phyloP scores from a whole-genome alignment of 2,113 vertebrate genomes.

The Podarcis cretensis region DNA sequence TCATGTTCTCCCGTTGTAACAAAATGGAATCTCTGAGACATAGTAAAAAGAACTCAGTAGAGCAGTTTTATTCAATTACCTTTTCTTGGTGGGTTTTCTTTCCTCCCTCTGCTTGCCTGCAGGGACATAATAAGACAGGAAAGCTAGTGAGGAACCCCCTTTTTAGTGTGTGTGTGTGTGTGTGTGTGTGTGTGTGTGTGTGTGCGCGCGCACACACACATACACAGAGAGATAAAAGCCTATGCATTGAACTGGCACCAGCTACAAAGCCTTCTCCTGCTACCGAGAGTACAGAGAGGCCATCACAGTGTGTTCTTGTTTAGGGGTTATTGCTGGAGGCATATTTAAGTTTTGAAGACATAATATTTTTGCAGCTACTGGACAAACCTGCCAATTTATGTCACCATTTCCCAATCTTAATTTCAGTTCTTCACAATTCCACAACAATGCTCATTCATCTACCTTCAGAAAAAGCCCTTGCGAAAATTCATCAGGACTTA shows the following conservation, averaged over 20 bases:
- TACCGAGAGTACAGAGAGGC: too few relatives aligned
- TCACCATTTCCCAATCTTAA: too few relatives aligned
- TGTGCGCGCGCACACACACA: too few relatives aligned
- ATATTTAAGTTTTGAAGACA: too few relatives aligned
- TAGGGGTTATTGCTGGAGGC: too few relatives aligned
- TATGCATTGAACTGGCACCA: neutral
- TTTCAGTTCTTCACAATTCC: too few relatives aligned
- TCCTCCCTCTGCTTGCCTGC: neutral
- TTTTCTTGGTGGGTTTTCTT: neutral
- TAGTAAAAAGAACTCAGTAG: slow-evolving; percentile 6
- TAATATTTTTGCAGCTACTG: too few relatives aligned
- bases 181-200: neutral
- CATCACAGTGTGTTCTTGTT: too few relatives aligned
- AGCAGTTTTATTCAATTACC: slow-evolving; percentile 15
- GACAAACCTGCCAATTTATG: too few relatives aligned
- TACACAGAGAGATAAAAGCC: neutral
- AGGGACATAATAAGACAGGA: neutral
- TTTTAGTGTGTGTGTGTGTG: neutral
- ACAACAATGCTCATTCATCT: too few relatives aligned
- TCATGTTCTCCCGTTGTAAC: slow-evolving; percentile 27
- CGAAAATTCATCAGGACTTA: neutral
- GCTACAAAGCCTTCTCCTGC: too few relatives aligned
- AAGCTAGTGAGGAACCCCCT: neutral
- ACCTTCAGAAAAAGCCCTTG: too few relatives aligned
- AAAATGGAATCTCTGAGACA: slow-evolving; percentile 11